A percentile compares a stretch with the other conserved stretches of the same genome.
Evolutionary conservation across 2,797 vertebrate genomes (phyloP).

Genomic region (Halcyon smyrnensis): DNA sequence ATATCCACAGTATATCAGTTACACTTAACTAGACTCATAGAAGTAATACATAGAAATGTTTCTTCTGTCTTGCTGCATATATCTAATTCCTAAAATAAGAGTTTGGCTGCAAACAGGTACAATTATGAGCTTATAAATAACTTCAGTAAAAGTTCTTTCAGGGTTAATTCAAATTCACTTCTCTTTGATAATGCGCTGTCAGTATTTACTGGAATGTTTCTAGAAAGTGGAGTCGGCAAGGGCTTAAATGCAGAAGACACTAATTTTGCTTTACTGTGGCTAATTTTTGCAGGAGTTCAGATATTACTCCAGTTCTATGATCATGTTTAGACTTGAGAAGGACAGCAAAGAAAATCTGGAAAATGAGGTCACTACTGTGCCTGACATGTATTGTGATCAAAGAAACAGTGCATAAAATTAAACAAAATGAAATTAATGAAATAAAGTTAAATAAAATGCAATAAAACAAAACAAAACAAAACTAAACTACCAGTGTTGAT

Average conservation of each 20-base stretch:
- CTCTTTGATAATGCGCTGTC: neutral
- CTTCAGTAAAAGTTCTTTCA: neutral
- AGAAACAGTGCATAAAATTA: neutral
- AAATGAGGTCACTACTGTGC: neutral
- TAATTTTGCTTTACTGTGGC: neutral
- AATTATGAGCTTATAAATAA: neutral
- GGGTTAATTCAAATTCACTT: neutral
- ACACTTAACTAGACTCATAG: neutral
- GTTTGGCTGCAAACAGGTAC: neutral
- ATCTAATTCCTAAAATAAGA: neutral
- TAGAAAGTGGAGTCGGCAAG: neutral
- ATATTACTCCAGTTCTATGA: neutral
- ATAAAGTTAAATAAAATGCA: neutral
- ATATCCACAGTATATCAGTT: neutral
- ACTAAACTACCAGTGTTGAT: neutral
- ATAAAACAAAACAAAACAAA: neutral
- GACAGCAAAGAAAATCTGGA: neutral
- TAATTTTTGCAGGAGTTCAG: neutral
- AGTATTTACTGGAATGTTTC: neutral
- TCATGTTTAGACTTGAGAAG: neutral
- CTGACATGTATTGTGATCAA: neutral
- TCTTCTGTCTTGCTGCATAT: neutral
- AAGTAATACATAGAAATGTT: neutral
- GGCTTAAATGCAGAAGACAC: neutral
- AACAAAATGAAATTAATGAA: rapidly evolving